These are phyloP conservation scores for Chirona hameri DNA, from an alignment of 2,888 invertebrate species.

Conservation along the genomic window DNA sequence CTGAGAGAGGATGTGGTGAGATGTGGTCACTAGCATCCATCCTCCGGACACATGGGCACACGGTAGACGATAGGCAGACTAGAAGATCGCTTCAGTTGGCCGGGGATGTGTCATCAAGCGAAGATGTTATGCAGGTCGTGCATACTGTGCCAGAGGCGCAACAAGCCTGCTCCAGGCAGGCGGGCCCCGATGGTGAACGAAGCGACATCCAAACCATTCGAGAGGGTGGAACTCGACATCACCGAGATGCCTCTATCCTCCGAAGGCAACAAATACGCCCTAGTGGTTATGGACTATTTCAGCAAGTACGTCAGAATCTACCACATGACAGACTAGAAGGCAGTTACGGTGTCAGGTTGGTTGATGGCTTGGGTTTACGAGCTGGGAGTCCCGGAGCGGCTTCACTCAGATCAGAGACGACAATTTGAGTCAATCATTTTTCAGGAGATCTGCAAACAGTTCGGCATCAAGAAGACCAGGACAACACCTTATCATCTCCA, in stretches of 20 bases:
- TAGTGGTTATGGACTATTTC: background rate
- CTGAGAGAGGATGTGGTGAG: background rate
- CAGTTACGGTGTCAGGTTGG: background rate
- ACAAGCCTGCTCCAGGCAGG: background rate
- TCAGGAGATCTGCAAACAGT: background rate
- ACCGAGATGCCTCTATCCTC: background rate
- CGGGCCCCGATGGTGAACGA: background rate
- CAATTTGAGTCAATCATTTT: background rate
- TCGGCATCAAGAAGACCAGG: background rate
- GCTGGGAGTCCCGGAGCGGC: background rate
- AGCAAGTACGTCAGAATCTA: background rate
- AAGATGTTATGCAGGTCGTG: background rate
- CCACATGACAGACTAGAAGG: background rate
- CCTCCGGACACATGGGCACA: background rate
- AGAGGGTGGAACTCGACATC: background rate
- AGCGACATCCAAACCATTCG: background rate
- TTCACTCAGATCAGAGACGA: background rate
- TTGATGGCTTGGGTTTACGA: background rate
- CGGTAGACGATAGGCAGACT: background rate
- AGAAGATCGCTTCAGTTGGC: background rate
- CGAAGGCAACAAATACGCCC: background rate
- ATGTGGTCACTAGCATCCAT: background rate
- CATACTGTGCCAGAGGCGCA: background rate
- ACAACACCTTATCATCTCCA: background rate
- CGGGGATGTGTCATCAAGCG: background rate